These are phyloP conservation scores for Lasiurus cinereus DNA, from an alignment of 2,113 vertebrate genomes.

Conservation along the genomic window DNA sequence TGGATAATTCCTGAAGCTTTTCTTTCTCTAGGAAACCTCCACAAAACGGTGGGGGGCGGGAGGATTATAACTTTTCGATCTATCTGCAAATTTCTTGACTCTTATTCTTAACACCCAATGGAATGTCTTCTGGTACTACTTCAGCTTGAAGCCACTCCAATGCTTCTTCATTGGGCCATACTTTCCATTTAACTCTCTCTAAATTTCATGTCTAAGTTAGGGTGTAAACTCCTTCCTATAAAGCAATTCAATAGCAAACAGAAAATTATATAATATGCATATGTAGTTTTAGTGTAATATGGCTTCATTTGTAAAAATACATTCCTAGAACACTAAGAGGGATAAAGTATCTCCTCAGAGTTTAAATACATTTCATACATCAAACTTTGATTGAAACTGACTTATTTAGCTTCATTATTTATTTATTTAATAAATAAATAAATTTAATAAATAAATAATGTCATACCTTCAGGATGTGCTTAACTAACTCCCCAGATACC, in stretches of 20 bases:
- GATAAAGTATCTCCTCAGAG: conserved; percentile 46
- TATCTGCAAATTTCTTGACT: not conserved
- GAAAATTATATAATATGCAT: not conserved
- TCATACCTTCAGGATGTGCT: conserved; percentile 70
- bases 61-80: not conserved
- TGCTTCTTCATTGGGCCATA: not conserved
- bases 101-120: not conserved
- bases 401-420: conserved; percentile 77
- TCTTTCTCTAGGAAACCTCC: not conserved
- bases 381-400: conserved; percentile 56
- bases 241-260: not conserved
- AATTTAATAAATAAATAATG: conserved; percentile 83
- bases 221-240: not conserved
- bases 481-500: conserved; percentile 34
- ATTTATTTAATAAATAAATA: conserved; percentile 82
- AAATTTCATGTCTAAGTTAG: not conserved
- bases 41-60: not conserved
- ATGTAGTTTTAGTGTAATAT: not conserved
- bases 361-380: conserved; percentile 73
- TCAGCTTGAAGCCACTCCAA: not conserved
- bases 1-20: conserved; percentile 20
- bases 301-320: conserved; percentile 16
- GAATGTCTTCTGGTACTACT: too few species aligned
- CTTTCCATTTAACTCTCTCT: not conserved
- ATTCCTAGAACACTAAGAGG: conserved; percentile 24